Evolutionary conservation across 2,113 vertebrate species (phyloP).

Genomic region (Sinocyclocheilus anophthalmus): DNA sequence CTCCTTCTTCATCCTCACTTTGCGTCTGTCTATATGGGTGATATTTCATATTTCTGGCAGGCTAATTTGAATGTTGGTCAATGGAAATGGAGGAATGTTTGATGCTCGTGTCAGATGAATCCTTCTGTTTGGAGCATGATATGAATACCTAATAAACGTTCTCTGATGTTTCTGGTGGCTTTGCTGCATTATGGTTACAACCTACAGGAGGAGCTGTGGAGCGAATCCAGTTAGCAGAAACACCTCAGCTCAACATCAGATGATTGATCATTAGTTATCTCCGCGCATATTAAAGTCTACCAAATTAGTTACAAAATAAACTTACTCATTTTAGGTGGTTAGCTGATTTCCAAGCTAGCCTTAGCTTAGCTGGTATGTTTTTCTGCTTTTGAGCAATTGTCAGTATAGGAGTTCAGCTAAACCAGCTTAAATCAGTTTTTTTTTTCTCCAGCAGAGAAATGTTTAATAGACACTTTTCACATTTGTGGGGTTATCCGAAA

Average conservation of each 20-base stretch:
- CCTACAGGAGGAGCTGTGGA: slow-evolving; percentile 32
- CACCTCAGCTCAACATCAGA: background rate
- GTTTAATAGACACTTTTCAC: no score
- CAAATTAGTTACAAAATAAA: background rate
- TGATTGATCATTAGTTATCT: background rate
- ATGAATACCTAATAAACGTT: background rate
- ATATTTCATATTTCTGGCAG: slow-evolving; percentile 33
- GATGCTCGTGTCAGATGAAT: slow-evolving; percentile 58
- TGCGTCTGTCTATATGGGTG: background rate
- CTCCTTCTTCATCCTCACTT: slow-evolving; percentile 50
- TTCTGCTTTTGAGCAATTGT: no score
- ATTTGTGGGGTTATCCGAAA: no score
- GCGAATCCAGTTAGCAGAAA: background rate
- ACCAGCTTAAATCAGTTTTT: background rate
- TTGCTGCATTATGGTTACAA: background rate
- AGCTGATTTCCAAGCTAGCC: background rate
- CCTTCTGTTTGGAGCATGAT: slow-evolving; percentile 48
- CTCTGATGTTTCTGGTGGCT: background rate
- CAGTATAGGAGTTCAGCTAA: no score
- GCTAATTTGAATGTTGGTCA: slow-evolving; percentile 66
- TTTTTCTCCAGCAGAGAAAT: no score
- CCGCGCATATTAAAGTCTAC: no score
- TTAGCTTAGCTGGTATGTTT: no score
- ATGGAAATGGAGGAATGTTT: slow-evolving; percentile 55
- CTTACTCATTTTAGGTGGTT: background rate